Percentiles rank a stretch among this genome's conserved stretches.
Conservation (phyloP, 2,113 vertebrate species). For the Numida meleagris region DNA sequence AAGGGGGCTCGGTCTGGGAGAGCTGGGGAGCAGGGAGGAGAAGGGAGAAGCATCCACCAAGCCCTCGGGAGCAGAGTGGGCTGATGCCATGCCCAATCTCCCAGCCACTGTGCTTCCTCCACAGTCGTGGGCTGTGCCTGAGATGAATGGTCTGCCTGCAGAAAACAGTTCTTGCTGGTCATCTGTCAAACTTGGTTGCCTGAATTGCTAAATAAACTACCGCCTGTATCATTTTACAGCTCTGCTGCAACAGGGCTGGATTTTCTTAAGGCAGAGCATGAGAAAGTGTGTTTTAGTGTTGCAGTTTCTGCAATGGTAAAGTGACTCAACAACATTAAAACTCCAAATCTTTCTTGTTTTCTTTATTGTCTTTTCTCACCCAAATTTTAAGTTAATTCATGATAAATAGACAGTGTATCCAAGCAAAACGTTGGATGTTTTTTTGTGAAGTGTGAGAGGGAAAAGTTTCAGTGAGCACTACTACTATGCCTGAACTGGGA, state of each 20-base stretch:
- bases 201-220: slow-evolving; percentile 16
- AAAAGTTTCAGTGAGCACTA: not conserved
- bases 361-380: not conserved
- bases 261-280: not conserved
- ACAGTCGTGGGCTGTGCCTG: not conserved
- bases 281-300: not conserved
- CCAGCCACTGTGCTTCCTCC: not conserved
- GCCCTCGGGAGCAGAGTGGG: not conserved
- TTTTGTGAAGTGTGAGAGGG: not conserved
- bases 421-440: not conserved
- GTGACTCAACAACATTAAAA: too few relatives aligned
- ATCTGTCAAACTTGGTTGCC: slow-evolving; percentile 22
- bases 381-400: not conserved
- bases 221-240: not conserved
- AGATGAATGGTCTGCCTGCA: not conserved
- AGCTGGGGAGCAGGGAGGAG: not conserved
- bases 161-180: slow-evolving; percentile 17
- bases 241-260: not conserved
- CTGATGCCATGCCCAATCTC: not conserved
- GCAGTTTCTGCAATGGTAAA: not conserved
- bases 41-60: not conserved
- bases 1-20: not conserved
- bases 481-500: not conserved
- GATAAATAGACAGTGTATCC: not conserved
- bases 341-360: not conserved